These are phyloP conservation scores for Tribolium castaneum DNA, from an alignment of 1,140 invertebrate genomes.

Conservation along the genomic window DNA sequence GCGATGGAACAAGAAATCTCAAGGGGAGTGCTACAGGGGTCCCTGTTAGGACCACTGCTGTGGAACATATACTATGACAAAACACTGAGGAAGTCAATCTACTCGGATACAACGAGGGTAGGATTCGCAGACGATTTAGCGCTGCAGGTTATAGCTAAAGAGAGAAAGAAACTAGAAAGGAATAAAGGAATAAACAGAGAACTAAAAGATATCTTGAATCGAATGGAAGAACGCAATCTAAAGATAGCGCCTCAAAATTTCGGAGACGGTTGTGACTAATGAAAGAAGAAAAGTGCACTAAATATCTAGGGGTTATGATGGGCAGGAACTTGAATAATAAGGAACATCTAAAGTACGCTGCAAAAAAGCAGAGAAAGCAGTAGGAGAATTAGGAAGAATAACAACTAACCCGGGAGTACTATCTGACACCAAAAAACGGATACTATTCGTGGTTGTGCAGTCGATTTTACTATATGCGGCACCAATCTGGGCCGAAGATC, in stretches of 20 bases:
- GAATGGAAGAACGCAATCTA: constrained; percentile 44
- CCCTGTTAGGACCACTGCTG: constrained; percentile 61
- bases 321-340: constrained; percentile 45
- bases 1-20: constrained; percentile 44
- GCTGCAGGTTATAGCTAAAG: constrained; percentile 26
- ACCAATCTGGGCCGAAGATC: constrained; percentile 49
- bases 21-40: constrained; percentile 64
- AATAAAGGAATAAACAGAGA: constrained; percentile 38
- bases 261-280: constrained; percentile 43
- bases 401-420: constrained; percentile 55
- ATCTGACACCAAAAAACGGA: constrained; percentile 40
- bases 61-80: constrained; percentile 64
- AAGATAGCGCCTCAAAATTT: constrained; percentile 53
- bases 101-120: constrained; percentile 39
- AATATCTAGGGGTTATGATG: constrained; percentile 50
- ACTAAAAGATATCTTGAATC: constrained; percentile 1
- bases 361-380: constrained; percentile 35
- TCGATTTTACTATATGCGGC: constrained; percentile 53
- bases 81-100: constrained; percentile 53
- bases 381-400: constrained; percentile 42
- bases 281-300: neutral
- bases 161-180: constrained; percentile 30
- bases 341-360: constrained; percentile 44
- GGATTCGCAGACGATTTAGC: constrained; percentile 42
- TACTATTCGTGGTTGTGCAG: constrained; percentile 44